Evolutionary conservation across 2,113 vertebrate species (phyloP).

Genomic region (Microtus montanus): DNA sequence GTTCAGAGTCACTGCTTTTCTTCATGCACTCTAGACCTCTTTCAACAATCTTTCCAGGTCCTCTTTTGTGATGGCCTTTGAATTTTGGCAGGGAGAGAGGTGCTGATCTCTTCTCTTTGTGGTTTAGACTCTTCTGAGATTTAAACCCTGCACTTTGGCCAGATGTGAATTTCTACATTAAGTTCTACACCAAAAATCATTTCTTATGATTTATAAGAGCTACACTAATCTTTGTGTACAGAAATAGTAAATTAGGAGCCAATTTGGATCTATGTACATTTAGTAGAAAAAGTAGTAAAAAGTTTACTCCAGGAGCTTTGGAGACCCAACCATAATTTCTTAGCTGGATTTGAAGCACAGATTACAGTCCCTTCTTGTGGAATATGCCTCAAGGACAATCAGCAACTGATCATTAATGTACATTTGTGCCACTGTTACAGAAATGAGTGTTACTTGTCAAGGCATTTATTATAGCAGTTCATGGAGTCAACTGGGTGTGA

Average conservation of each 20-base stretch:
- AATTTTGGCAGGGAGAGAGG: no score
- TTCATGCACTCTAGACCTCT: no score
- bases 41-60: no score
- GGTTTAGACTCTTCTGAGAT: no score
- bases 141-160: no score
- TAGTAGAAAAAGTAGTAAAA: not conserved
- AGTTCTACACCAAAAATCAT: no score
- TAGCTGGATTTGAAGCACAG: not conserved
- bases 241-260: not conserved
- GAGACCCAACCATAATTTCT: not conserved
- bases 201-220: no score
- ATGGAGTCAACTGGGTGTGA: not conserved
- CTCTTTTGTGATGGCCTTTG: no score
- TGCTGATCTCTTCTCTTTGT: no score
- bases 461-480: not conserved
- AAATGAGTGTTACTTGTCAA: not conserved
- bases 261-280: not conserved
- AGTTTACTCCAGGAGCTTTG: not conserved
- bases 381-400: not conserved
- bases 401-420: not conserved
- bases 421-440: not conserved
- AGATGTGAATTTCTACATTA: no score
- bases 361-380: not conserved
- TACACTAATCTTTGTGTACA: no score
- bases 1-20: no score